Conservation (phyloP, 2,797 vertebrate species). For the Mus caroli region DNA sequence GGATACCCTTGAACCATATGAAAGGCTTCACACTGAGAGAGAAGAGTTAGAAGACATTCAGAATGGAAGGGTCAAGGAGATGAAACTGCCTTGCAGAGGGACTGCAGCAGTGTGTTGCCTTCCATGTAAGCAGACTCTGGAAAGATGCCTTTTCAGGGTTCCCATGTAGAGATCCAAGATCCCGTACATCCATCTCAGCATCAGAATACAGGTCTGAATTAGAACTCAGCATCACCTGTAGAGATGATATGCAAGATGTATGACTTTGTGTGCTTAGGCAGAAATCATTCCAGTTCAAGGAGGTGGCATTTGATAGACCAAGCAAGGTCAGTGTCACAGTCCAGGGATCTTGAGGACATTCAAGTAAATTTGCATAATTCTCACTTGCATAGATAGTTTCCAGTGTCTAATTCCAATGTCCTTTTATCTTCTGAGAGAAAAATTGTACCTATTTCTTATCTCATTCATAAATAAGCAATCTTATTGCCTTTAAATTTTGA, state of each 20-base stretch:
- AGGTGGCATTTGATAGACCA: neutral
- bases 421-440: neutral
- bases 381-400: neutral
- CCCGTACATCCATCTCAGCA: neutral
- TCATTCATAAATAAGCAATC: rapidly evolving
- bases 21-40: neutral
- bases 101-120: neutral
- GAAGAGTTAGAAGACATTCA: constrained; percentile 18
- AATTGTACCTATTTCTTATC: constrained; percentile 8
- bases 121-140: neutral
- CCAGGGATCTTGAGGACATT: neutral
- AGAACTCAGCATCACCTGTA: neutral
- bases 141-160: constrained; percentile 2
- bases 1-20: constrained; percentile 17
- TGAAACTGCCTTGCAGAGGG: constrained; percentile 24
- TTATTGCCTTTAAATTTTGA: neutral
- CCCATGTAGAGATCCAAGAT: neutral
- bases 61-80: constrained; percentile 2
- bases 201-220: neutral
- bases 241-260: neutral
- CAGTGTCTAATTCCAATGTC: neutral
- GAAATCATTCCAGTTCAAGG: neutral
- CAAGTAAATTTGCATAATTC: neutral
- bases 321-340: neutral
- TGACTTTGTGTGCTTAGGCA: neutral